phyloP scores from a whole-genome alignment of 1,140 invertebrate species.

The Trachymyrmex cornetzi region DNA sequence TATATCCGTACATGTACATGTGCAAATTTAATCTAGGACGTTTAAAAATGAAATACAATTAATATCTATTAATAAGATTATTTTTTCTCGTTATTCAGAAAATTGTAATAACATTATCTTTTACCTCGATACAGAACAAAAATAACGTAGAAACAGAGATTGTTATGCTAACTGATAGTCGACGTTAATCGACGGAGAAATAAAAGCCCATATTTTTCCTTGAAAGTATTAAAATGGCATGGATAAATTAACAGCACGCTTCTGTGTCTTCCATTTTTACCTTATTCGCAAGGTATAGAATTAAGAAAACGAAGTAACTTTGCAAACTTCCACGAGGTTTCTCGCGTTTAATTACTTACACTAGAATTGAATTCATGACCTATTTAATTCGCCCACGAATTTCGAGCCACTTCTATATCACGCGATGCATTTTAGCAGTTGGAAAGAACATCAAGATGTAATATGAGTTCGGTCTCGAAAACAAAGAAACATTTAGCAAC shows the following conservation, averaged over 20 bases:
- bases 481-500: constrained; percentile 2
- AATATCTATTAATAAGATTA: not conserved
- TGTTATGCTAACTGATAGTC: not conserved
- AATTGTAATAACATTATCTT: constrained; percentile 4
- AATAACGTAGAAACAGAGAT: not conserved
- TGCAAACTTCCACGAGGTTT: constrained; percentile 32
- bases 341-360: constrained; percentile 39
- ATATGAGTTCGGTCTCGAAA: constrained; percentile 22
- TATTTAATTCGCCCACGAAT: constrained; percentile 38
- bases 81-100: not conserved
- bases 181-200: constrained; percentile 15
- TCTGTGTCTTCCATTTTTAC: constrained; percentile 7
- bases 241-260: constrained; percentile 10
- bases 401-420: constrained; percentile 34
- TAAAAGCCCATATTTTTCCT: not conserved
- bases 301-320: constrained; percentile 25
- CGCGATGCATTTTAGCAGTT: constrained; percentile 28
- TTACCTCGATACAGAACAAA: constrained; percentile 1
- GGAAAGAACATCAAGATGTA: constrained; percentile 43
- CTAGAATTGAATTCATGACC: constrained; percentile 34
- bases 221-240: constrained; percentile 38
- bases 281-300: not conserved
- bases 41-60: not conserved
- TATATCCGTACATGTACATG: not conserved
- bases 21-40: not conserved